Percentiles rank a stretch among this genome's conserved stretches.
phyloP scores from a whole-genome alignment of 2,888 invertebrate genomes.

The Eristalis arbustorum region DNA sequence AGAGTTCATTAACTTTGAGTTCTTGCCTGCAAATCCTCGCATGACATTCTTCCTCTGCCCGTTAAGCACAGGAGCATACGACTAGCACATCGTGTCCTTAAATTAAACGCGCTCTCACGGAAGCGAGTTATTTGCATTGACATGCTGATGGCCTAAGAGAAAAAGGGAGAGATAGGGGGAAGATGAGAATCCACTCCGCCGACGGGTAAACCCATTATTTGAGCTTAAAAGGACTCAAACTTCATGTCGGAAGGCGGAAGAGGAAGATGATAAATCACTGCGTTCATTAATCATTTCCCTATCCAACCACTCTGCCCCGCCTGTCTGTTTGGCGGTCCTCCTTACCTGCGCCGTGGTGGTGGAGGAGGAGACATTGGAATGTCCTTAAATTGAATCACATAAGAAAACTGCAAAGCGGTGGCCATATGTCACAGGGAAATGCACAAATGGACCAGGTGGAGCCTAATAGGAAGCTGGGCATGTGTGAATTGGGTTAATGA shows the following conservation, averaged over 20 bases:
- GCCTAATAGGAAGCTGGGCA: not conserved
- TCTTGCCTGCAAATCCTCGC: no score
- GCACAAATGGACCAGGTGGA: slow-evolving; percentile 1
- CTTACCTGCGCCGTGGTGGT: not conserved
- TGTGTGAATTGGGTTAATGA: not conserved
- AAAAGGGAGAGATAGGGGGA: not conserved
- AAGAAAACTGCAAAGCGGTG: not conserved
- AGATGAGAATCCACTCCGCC: not conserved
- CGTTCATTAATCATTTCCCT: slow-evolving; percentile 37
- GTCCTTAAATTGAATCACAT: not conserved
- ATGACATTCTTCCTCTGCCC: no score
- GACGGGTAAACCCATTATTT: slow-evolving; percentile 20
- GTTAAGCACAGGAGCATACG: no score
- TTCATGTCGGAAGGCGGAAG: slow-evolving; percentile 1
- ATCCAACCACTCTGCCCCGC: not conserved
- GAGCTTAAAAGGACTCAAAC: not conserved
- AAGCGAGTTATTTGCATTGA: no score
- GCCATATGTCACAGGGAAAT: not conserved
- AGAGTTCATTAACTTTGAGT: no score
- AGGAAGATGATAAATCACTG: slow-evolving; percentile 16
- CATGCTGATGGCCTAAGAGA: no score
- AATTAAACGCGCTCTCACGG: no score
- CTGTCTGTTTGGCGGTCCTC: not conserved
- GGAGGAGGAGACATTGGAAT: not conserved
- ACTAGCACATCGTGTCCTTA: no score